Evolutionary conservation across 2,113 vertebrate genomes (phyloP).

Genomic region (Bubo blakistoni): DNA sequence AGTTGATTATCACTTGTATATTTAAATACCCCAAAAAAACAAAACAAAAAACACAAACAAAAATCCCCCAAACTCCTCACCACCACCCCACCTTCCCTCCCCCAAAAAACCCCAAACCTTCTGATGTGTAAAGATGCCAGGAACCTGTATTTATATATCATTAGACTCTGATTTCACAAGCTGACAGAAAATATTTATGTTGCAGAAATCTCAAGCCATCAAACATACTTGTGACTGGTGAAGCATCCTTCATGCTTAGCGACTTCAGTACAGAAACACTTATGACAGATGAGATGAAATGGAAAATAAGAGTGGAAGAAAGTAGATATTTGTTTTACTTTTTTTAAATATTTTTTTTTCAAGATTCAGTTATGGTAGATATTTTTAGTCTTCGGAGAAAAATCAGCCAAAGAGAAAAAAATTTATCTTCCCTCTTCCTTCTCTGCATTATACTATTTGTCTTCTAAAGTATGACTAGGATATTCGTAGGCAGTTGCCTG

Average conservation of each 20-base stretch:
- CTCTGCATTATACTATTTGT: background rate
- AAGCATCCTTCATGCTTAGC: slow-evolving; percentile 64
- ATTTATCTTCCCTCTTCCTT: background rate
- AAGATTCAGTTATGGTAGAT: background rate
- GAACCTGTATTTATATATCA: background rate
- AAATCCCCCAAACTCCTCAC: background rate
- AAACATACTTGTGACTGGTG: slow-evolving; percentile 68
- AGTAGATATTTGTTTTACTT: slow-evolving; percentile 27
- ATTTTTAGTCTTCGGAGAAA: background rate
- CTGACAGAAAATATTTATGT: background rate
- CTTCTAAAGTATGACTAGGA: background rate
- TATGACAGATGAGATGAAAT: slow-evolving; percentile 70
- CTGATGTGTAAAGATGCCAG: background rate
- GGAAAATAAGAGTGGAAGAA: slow-evolving; percentile 71
- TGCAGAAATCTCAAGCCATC: slow-evolving; percentile 83
- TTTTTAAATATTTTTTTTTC: background rate
- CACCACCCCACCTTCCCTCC: rapidly evolving
- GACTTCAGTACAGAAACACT: slow-evolving; percentile 71
- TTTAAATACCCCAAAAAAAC: background rate
- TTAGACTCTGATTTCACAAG: background rate
- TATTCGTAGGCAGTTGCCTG: background rate
- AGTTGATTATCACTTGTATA: background rate
- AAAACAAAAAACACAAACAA: background rate
- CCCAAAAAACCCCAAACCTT: background rate
- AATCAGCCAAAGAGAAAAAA: background rate